Evolutionary conservation across 2,888 invertebrate species (phyloP).

Genomic region (Xanthia togata): DNA sequence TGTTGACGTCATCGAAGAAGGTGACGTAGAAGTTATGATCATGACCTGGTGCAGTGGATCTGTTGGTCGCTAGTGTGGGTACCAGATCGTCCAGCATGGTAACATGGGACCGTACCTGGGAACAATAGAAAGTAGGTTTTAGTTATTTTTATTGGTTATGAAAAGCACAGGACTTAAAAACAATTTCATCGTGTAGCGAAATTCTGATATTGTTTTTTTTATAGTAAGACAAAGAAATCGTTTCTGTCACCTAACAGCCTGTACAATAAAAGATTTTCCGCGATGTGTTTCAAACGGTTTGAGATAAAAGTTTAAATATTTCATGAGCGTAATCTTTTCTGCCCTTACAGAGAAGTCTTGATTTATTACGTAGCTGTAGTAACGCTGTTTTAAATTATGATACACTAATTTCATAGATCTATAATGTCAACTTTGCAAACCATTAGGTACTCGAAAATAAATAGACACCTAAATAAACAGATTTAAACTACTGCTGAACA

Average conservation of each 20-base stretch:
- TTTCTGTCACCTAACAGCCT: not conserved
- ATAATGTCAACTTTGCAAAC: not conserved
- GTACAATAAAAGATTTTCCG: not conserved
- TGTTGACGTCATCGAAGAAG: conserved; percentile 75
- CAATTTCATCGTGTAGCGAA: not conserved
- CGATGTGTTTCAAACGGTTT: no score
- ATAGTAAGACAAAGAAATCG: not conserved
- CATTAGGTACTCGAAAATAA: not conserved
- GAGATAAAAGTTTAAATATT: not conserved
- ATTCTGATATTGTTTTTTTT: not conserved
- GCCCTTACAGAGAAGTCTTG: not conserved
- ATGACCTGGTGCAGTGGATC: conserved; percentile 72
- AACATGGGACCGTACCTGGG: conserved; percentile 66
- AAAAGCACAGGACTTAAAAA: not conserved
- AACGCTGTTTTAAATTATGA: not conserved
- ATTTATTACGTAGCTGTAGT: not conserved
- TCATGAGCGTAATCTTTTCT: not conserved
- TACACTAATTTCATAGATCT: no score
- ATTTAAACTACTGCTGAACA: not conserved
- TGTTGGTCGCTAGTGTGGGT: conserved; percentile 78
- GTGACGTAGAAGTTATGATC: conserved; percentile 78
- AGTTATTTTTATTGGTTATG: not conserved
- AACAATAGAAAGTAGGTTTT: not conserved
- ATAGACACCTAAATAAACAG: not conserved
- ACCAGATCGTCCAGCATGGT: conserved; percentile 82